Base-by-base conservation (phyloP, 2,113 vertebrate genomes). In the Ochotona princeps region DNA sequence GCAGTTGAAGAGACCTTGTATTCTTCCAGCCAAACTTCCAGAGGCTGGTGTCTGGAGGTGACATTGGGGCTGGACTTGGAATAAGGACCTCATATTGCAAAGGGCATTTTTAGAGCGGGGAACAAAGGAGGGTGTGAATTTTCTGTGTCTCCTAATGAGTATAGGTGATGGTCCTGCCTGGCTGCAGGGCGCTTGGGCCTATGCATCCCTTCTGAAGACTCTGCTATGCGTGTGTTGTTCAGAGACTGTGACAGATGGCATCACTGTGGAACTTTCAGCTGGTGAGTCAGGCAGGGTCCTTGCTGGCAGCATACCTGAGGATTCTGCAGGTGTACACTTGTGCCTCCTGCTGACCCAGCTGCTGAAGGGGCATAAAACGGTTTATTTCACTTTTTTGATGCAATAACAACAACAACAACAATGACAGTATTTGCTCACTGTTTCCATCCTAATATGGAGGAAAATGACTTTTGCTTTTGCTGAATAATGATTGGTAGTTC, bases 111-210 rank as follows among this genome's bases (percentile, higher is more conserved):
- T 11, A 51, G 35, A 66, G 61, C 38, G 26, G 25, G 5, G 18
- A 47, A 32, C 69, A 82, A 44, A 60, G 44, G 44, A 49, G 9
- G 14, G 7, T 28, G 32, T 1, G 2, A 28, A 20, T 15, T 35
- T 32, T 35, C 51, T 6, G 0, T 1, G 23, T 74, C 35, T 26
- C 26, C 18, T 25, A 1, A 0, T 11, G 4, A 26, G 17, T 49
- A 6, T 32, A 60, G 17, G 15, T 4, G 13, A 13, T 61, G 65
- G 8, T 15, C 57, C 38, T 47, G 12, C 35, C 51, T 8, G 61
- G 69, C 32, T 1, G 4, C 25, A 15, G 44, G 26, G 51, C 74
- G 5, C 67, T 49, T 47, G 11, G 32, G 26, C 25, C 17, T 7
- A 20, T 10, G 6, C 4, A 0, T n/a, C 49, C 38, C 15, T 35